Percentiles rank a stretch among this genome's conserved stretches.
Evolutionary conservation across 2,113 vertebrate genomes (phyloP).

Genomic region (Rhinopithecus roxellana): DNA sequence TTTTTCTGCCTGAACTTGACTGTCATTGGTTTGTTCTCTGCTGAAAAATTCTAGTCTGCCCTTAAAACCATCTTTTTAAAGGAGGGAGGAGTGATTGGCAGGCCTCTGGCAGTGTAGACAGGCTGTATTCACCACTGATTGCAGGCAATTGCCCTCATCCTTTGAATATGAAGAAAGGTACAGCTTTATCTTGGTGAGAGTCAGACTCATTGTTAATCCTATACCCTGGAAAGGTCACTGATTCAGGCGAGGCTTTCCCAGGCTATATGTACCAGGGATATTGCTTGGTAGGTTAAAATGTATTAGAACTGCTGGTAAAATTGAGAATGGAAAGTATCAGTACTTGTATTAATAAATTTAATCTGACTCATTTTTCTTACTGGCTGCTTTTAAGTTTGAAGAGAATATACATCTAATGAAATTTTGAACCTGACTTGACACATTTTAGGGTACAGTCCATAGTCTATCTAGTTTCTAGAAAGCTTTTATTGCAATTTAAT

Average conservation of each 20-base stretch:
- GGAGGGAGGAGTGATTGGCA: slow-evolving; percentile 86
- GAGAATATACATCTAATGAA: slow-evolving; percentile 59
- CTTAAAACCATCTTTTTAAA: slow-evolving; percentile 77
- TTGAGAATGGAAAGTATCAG: slow-evolving; percentile 4
- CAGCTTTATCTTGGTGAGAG: slow-evolving; percentile 84
- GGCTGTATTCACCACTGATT: slow-evolving; percentile 85
- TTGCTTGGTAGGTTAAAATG: background rate
- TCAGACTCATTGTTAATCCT: slow-evolving; percentile 80
- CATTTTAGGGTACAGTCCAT: slow-evolving; percentile 73
- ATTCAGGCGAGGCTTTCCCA: slow-evolving; percentile 36
- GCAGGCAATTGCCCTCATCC: slow-evolving; percentile 89
- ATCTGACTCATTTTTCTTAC: background rate
- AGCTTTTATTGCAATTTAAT: slow-evolving; percentile 71
- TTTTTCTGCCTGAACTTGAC: slow-evolving; percentile 85
- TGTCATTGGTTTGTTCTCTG: slow-evolving; percentile 79
- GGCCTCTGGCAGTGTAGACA: slow-evolving; percentile 83
- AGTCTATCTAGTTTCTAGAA: slow-evolving; percentile 76
- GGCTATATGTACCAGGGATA: background rate
- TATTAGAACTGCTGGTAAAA: background rate
- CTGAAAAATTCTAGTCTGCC: slow-evolving; percentile 75
- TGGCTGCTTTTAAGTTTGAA: background rate
- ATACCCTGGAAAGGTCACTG: slow-evolving; percentile 66
- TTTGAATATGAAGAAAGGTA: slow-evolving; percentile 85
- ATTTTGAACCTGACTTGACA: slow-evolving; percentile 79
- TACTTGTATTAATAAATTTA: slow-evolving; percentile 31